phyloP scores from a whole-genome alignment of 2,797 vertebrate genomes.

The Hydrophis major region DNA sequence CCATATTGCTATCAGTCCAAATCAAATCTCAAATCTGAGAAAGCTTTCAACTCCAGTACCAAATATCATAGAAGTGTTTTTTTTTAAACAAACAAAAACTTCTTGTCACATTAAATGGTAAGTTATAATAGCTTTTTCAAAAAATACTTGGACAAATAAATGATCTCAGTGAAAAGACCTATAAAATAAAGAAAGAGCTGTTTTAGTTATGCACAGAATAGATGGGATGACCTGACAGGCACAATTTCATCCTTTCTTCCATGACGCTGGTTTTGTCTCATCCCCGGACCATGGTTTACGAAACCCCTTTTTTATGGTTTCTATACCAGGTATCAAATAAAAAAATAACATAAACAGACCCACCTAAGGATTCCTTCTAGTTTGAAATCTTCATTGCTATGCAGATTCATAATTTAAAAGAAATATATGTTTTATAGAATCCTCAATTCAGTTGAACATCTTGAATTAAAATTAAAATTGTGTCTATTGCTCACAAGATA shows the following conservation, averaged over 20 bases:
- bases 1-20: neutral
- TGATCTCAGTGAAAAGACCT: neutral
- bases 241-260: neutral
- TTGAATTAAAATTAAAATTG: neutral
- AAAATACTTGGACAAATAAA: neutral
- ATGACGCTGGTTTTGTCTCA: neutral
- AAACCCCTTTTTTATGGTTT: neutral
- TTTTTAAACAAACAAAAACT: neutral
- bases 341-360: neutral
- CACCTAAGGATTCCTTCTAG: neutral
- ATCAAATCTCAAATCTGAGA: neutral
- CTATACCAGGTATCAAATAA: neutral
- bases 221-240: neutral
- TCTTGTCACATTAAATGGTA: neutral
- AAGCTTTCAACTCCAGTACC: neutral
- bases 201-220: neutral
- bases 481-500: neutral
- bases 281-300: neutral
- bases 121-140: neutral
- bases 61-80: neutral
- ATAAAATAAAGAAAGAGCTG: neutral
- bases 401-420: neutral
- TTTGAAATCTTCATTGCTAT: neutral
- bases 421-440: neutral
- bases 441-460: neutral